phyloP scores from a whole-genome alignment of 2,797 vertebrate genomes.

The Ispidina picta region DNA sequence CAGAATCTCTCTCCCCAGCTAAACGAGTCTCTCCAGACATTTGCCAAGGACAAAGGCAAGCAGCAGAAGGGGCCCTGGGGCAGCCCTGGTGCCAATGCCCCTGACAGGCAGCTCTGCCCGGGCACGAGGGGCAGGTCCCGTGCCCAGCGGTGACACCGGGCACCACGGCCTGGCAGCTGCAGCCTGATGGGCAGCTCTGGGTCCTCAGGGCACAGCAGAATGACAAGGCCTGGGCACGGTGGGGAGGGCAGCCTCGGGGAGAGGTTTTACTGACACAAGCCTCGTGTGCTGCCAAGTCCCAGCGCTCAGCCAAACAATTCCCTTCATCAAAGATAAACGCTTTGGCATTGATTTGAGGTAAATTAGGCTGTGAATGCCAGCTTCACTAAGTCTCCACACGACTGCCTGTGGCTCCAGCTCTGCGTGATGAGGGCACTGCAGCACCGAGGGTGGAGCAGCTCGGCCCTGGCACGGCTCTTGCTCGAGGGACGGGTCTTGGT shows the following conservation, averaged over 20 bases:
- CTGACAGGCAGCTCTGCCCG: fast-evolving
- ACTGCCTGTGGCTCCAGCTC: not conserved
- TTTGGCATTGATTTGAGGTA: not conserved
- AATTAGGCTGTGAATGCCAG: not conserved
- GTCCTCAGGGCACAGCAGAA: not conserved
- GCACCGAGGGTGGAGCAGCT: not conserved
- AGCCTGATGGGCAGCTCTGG: not conserved
- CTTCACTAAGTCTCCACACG: not conserved
- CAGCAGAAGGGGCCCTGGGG: not conserved
- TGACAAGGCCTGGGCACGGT: fast-evolving
- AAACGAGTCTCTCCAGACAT: not conserved
- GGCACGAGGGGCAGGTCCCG: not conserved
- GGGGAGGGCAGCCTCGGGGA: not conserved
- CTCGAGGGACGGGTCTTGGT: not conserved
- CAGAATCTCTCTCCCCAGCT: not conserved
- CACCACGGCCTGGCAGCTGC: not conserved
- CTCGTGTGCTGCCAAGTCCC: not conserved
- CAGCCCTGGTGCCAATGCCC: not conserved
- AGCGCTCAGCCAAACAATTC: not conserved
- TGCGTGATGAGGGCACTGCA: not conserved
- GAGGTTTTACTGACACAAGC: not conserved
- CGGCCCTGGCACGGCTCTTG: not conserved
- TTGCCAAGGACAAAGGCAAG: not conserved
- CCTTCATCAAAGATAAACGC: not conserved
- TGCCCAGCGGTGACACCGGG: not conserved